These are phyloP conservation scores for Sapayoa aenigma DNA, from an alignment of 2,113 vertebrate species.

Conservation along the genomic window DNA sequence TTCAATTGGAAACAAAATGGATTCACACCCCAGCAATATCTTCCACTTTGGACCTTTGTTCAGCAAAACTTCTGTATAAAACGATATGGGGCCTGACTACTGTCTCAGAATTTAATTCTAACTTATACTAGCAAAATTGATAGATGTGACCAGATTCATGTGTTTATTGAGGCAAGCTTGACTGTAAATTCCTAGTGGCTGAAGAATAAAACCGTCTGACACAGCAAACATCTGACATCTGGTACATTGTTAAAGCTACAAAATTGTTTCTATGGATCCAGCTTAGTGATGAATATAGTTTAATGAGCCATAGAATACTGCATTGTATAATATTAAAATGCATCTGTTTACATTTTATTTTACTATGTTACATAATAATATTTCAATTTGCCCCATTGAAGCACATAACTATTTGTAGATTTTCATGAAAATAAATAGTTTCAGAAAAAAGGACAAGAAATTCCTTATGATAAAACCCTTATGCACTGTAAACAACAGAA, in stretches of 20 bases:
- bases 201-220: slow-evolving; percentile 38
- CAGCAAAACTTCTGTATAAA: neutral
- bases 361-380: slow-evolving; percentile 32
- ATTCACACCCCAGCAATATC: neutral
- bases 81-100: neutral
- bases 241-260: slow-evolving; percentile 36
- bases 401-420: neutral
- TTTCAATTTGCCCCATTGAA: slow-evolving; percentile 32
- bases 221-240: slow-evolving; percentile 50
- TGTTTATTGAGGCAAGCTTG: neutral
- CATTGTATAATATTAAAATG: slow-evolving; percentile 53
- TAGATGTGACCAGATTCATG: neutral
- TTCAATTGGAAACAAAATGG: neutral
- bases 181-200: slow-evolving; percentile 33
- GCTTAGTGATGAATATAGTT: slow-evolving; percentile 55
- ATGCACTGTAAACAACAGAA: neutral
- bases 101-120: neutral
- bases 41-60: neutral
- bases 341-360: slow-evolving; percentile 64
- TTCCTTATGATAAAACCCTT: neutral
- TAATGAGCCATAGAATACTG: slow-evolving; percentile 57
- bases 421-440: neutral
- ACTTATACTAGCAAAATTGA: neutral
- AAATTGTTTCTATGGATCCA: slow-evolving; percentile 31
- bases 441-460: neutral